These are phyloP conservation scores for Caloenas nicobarica DNA, from an alignment of 2,113 vertebrate genomes.

Conservation along the genomic window DNA sequence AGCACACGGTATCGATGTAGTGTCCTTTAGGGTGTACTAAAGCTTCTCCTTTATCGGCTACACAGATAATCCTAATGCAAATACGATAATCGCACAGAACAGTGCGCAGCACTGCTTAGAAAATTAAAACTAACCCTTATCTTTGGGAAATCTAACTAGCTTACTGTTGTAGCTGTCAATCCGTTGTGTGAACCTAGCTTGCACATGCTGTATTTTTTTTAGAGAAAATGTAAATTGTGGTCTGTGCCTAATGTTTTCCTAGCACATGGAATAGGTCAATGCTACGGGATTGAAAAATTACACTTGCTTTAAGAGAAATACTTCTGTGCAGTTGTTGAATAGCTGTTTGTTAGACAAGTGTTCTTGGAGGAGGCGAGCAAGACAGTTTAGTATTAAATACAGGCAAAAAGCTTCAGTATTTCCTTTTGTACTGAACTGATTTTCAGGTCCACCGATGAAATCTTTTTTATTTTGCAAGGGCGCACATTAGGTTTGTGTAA, in stretches of 20 bases:
- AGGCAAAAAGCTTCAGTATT: constrained; percentile 39
- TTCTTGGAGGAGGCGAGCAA: constrained; percentile 41
- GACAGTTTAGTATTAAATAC: constrained; percentile 26
- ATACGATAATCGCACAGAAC: background rate
- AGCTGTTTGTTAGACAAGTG: constrained; percentile 50
- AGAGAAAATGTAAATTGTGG: constrained; percentile 61
- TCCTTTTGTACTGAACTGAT: constrained; percentile 65
- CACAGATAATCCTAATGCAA: constrained; percentile 26
- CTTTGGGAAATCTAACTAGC: constrained; percentile 52
- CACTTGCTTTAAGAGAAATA: constrained; percentile 63
- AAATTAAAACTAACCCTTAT: constrained; percentile 11
- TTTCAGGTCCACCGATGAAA: constrained; percentile 55
- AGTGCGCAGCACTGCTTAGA: constrained; percentile 13
- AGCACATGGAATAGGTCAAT: constrained; percentile 52
- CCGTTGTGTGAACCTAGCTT: constrained; percentile 64
- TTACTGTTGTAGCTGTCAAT: constrained; percentile 61
- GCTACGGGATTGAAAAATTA: constrained; percentile 41
- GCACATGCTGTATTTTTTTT: constrained; percentile 65
- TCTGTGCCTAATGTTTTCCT: constrained; percentile 79
- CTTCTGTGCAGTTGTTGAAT: constrained; percentile 60
- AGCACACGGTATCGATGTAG: background rate
- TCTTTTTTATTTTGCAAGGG: constrained; percentile 58
- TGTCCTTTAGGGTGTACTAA: constrained; percentile 24
- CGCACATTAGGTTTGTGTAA: constrained; percentile 22
- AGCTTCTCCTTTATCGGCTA: constrained; percentile 23